Evolutionary conservation across 2,888 invertebrate species (phyloP).

Genomic region (Asteroscopus sphinx): DNA sequence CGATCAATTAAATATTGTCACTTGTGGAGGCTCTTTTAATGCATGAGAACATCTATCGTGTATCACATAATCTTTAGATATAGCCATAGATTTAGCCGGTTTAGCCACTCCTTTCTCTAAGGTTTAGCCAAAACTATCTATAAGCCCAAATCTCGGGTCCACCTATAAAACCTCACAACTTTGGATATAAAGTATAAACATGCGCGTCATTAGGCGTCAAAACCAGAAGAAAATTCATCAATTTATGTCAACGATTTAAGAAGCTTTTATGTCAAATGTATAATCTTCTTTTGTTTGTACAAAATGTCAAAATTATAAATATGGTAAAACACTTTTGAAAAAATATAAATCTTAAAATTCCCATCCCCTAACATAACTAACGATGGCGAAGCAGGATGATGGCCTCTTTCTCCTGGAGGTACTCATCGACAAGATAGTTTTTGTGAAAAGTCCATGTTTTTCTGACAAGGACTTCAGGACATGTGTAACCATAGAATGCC

Average conservation of each 20-base stretch:
- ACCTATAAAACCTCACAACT: constrained; percentile 11
- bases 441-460: constrained; percentile 81
- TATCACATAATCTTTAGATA: too few relatives aligned
- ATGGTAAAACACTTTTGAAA: constrained; percentile 53
- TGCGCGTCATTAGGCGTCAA: constrained; percentile 7
- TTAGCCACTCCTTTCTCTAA: too few relatives aligned
- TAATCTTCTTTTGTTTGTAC: constrained; percentile 64
- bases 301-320: constrained; percentile 65
- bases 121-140: too few relatives aligned
- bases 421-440: constrained; percentile 88
- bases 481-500: constrained; percentile 90
- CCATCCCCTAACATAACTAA: constrained; percentile 73
- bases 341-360: constrained; percentile 63
- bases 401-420: constrained; percentile 91
- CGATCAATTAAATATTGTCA: too few relatives aligned
- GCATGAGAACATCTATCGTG: too few relatives aligned
- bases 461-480: constrained; percentile 87
- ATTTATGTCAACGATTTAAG: too few relatives aligned
- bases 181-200: not conserved
- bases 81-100: too few relatives aligned
- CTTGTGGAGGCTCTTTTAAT: too few relatives aligned
- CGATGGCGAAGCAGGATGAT: constrained; percentile 86
- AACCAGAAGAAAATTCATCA: constrained; percentile 32
- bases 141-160: not conserved
- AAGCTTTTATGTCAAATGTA: constrained; percentile 19